Conservation (phyloP, 2,888 invertebrate genomes). For the Plutella xylostella region DNA sequence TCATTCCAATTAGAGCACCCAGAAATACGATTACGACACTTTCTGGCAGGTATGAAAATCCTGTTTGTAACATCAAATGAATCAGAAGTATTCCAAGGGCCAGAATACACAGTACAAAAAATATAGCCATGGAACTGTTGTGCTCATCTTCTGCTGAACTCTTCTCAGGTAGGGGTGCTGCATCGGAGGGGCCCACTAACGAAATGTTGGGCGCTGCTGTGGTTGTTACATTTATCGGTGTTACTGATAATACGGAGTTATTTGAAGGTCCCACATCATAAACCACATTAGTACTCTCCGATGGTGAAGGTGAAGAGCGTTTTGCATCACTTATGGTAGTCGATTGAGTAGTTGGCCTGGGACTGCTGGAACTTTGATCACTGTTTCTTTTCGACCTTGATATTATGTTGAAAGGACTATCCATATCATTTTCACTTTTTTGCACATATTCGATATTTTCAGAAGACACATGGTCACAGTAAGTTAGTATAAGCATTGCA, state of each 20-base stretch:
- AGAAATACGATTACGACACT: constrained; percentile 97
- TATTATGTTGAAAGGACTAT: too few species aligned
- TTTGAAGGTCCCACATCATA: constrained; percentile 47
- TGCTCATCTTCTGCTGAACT: constrained; percentile 96
- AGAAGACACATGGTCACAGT: too few species aligned
- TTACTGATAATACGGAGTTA: constrained; percentile 37
- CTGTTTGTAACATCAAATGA: constrained; percentile 94
- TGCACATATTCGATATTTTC: too few species aligned
- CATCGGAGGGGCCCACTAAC: constrained; percentile 75
- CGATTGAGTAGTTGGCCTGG: constrained; percentile 9
- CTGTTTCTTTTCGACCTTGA: constrained; percentile 44
- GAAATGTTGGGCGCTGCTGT: constrained; percentile 41
- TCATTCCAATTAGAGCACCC: constrained; percentile 91
- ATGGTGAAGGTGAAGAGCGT: constrained; percentile 30
- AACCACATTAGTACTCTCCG: constrained; percentile 35
- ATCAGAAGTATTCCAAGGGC: constrained; percentile 95
- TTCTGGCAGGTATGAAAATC: constrained; percentile 97
- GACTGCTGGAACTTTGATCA: constrained; percentile 28
- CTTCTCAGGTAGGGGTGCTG: constrained; percentile 86
- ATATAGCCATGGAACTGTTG: constrained; percentile 96
- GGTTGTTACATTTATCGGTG: constrained; percentile 43
- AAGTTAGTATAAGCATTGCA: too few species aligned
- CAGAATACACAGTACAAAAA: constrained; percentile 95
- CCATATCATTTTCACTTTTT: too few species aligned
- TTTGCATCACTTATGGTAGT: constrained; percentile 8